A percentile compares a stretch with the other conserved stretches of the same genome.
These are phyloP conservation scores for Meandrina meandrites DNA, from an alignment of 92 coral and sea anemone species.

Conservation along the genomic window DNA sequence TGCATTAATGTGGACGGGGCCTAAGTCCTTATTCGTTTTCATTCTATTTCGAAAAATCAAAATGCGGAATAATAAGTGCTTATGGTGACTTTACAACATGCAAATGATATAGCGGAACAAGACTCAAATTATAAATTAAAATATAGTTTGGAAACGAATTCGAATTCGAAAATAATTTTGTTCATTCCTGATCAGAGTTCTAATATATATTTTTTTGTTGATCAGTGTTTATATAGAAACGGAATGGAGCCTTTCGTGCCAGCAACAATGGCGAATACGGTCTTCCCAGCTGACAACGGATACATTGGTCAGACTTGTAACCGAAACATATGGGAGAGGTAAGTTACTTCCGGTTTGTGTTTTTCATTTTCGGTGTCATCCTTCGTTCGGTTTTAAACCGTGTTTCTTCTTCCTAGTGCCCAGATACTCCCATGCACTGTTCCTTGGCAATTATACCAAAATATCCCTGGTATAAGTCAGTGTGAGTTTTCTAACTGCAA, in stretches of 20 bases:
- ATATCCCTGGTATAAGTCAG: not conserved
- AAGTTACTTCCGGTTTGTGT: not conserved
- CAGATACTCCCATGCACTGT: not conserved
- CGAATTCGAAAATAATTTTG: not conserved
- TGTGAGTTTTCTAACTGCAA: conserved; percentile 3
- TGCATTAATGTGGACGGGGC: no score
- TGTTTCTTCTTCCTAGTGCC: not conserved
- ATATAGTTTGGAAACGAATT: not conserved
- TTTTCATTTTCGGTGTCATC: not conserved
- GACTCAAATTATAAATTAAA: not conserved
- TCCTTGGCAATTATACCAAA: conserved; percentile 2
- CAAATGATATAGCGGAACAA: not conserved
- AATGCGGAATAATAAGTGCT: not conserved
- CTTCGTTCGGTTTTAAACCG: not conserved
- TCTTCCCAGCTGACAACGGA: not conserved
- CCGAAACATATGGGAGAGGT: not conserved
- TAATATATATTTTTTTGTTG: not conserved
- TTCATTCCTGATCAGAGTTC: not conserved
- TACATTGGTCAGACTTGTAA: not conserved
- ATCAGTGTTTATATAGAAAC: not conserved
- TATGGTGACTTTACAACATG: not conserved
- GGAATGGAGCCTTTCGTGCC: not conserved
- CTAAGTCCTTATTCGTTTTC: not conserved
- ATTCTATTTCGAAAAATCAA: not conserved
- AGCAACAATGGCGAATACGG: not conserved